Evolutionary conservation across 1,140 invertebrate genomes (phyloP).

Genomic region (Caenorhabditis remanei): DNA sequence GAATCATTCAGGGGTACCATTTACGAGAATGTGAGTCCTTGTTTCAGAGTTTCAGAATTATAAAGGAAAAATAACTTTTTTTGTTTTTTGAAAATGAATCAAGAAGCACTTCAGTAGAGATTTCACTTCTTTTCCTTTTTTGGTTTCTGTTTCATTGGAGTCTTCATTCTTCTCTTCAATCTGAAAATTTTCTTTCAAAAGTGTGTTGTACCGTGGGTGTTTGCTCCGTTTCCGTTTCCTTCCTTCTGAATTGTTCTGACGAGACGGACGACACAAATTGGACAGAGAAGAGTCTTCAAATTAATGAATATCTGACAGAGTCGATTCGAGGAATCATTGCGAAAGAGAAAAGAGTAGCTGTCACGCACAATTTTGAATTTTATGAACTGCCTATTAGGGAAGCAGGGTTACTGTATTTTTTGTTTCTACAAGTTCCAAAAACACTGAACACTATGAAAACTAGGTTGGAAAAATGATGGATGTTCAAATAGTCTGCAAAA

Average conservation of each 20-base stretch:
- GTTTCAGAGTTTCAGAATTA: not conserved
- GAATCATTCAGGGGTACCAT: conserved; percentile 40
- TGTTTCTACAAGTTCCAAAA: not conserved
- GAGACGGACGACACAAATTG: not conserved
- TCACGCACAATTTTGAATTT: not conserved
- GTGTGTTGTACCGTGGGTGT: not conserved
- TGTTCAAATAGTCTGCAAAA: too few relatives aligned
- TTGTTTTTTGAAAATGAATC: too few relatives aligned
- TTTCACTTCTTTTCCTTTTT: not conserved
- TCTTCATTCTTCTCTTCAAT: not conserved
- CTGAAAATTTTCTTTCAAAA: not conserved
- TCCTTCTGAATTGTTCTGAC: not conserved
- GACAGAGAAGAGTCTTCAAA: conserved; percentile 21
- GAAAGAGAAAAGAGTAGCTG: not conserved
- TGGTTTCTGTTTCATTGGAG: not conserved
- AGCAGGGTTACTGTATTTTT: not conserved
- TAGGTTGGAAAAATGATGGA: too few relatives aligned
- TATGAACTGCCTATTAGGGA: too few relatives aligned
- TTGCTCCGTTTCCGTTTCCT: conserved; percentile 4
- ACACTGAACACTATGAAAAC: too few relatives aligned
- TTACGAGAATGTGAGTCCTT: conserved; percentile 22
- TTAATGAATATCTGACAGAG: conserved; percentile 42
- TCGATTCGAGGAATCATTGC: not conserved
- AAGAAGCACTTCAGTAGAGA: too few relatives aligned
- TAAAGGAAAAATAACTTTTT: not conserved